phyloP scores from a whole-genome alignment of 2,797 vertebrate species.

The Decapterus maruadsi region DNA sequence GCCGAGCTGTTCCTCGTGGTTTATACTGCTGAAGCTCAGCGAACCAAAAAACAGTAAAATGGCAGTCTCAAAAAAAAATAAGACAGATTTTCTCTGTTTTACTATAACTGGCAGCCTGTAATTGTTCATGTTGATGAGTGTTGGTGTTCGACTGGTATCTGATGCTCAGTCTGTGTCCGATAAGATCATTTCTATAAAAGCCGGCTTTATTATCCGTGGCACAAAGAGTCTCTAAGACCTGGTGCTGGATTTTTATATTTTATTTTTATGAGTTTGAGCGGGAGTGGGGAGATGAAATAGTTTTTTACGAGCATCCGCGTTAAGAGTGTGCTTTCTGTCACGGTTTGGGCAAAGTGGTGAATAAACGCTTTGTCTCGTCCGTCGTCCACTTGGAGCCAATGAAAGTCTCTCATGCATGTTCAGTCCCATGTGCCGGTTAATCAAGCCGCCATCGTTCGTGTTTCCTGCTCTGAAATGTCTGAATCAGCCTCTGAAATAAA shows the following conservation, averaged over 20 bases:
- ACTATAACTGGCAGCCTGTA: neutral
- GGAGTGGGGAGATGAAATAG: neutral
- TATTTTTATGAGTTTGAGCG: neutral
- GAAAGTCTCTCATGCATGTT: constrained; percentile 6
- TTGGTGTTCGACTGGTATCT: neutral
- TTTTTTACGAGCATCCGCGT: neutral
- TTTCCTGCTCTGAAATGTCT: neutral
- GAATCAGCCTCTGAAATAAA: neutral
- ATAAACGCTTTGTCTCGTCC: constrained; percentile 36
- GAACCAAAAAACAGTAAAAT: neutral
- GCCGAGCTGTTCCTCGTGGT: neutral
- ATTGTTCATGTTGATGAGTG: neutral
- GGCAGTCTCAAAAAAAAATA: neutral
- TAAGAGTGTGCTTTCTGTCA: neutral
- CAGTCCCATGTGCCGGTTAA: constrained; percentile 13
- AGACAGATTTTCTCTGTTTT: neutral
- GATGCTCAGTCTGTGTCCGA: neutral
- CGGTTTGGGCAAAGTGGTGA: constrained; percentile 9
- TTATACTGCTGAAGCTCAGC: neutral
- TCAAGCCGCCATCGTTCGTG: neutral
- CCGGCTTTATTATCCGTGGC: neutral
- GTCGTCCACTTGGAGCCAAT: neutral
- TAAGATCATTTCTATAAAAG: constrained; percentile 27
- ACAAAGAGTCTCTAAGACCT: neutral
- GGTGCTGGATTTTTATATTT: neutral